Evolutionary conservation across 1,140 invertebrate genomes (phyloP), one percentile per base, ranked within the genome.

Genomic region (Batillaria attramentaria): DNA sequence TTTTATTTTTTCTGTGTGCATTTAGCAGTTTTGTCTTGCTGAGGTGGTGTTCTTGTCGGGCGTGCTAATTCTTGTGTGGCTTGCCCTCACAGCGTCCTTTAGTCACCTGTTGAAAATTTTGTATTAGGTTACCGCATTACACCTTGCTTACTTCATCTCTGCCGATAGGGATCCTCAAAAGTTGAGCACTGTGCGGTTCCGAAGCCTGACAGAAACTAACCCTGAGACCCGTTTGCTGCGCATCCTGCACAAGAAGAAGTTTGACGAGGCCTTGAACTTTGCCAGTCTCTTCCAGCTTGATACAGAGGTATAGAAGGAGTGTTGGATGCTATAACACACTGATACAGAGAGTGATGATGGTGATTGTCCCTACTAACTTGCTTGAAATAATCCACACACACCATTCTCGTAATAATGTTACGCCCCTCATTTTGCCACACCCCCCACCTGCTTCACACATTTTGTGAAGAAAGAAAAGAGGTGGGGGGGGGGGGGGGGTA

Each of bases 221-320:
- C 87, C 88, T 60, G 83, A 87, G 79, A 89, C 87, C 31, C 86
- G 87, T 83, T 73, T 90, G 60, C 83, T 84, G 68, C 77, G 86
- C 70, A 83, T 90, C 3, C 74, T 90, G 43, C 82, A 86, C 46
- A 90, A 87, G 79, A 87, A 87, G 42, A 81, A 83, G 16, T 90
- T 89, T 87, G 87, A 88, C 37, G 87, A 89, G 72, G 89, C 89
- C 43, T 83, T 87, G 54, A 65, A 84, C 39, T 90, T 90, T 87
- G 89, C 89, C 35, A 85, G 84, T 50, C 57, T 86, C 28, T 89
- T 85, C 75, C 78, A 84, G 31, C 79, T 90, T 18, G 86, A 89
- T 77, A 85, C 83, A 35, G 86, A 89, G 85, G 88, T 89, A 66
- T 65, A 46, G n/a, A 24, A 28, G 24, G 8, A 54, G 50, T 16